phyloP scores from a whole-genome alignment of 2,888 invertebrate genomes.

The Hartigia nigra region DNA sequence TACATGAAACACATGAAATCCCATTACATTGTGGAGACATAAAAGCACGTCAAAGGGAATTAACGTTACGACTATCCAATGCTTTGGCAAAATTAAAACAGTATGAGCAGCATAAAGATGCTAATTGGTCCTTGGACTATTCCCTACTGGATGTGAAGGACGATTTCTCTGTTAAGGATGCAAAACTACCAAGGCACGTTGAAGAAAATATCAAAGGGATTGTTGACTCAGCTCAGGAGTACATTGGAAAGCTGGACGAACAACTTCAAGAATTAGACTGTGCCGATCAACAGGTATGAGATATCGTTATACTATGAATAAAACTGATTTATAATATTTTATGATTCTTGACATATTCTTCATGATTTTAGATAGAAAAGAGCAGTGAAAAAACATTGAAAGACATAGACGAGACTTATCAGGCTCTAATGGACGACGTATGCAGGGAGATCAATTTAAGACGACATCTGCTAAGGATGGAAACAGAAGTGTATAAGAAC shows the following conservation, averaged over 20 bases:
- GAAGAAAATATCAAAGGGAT: constrained; percentile 38
- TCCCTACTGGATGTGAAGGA: constrained; percentile 22
- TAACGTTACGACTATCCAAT: constrained; percentile 28
- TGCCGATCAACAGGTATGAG: constrained; percentile 42
- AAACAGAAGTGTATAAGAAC: constrained; percentile 43
- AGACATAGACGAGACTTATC: constrained; percentile 43
- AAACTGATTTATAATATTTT: not conserved
- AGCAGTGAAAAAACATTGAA: constrained; percentile 35
- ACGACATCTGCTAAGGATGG: constrained; percentile 41
- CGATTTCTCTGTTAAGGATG: constrained; percentile 14
- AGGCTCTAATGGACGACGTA: constrained; percentile 38
- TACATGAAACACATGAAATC: not conserved
- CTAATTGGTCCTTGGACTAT: constrained; percentile 27
- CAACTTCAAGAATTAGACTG: constrained; percentile 42
- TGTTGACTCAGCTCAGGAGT: constrained; percentile 41
- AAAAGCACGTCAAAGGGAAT: constrained; percentile 29
- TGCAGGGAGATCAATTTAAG: constrained; percentile 40
- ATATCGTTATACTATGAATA: not conserved
- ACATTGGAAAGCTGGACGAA: constrained; percentile 40
- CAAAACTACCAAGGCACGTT: constrained; percentile 32
- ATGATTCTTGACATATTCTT: not conserved
- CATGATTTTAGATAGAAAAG: constrained; percentile 35
- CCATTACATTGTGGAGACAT: constrained; percentile 10
- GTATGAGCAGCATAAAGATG: constrained; percentile 31
- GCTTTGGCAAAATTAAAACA: constrained; percentile 36